Conservation (phyloP, 2,888 invertebrate genomes). For the Amphipoea lucens region DNA sequence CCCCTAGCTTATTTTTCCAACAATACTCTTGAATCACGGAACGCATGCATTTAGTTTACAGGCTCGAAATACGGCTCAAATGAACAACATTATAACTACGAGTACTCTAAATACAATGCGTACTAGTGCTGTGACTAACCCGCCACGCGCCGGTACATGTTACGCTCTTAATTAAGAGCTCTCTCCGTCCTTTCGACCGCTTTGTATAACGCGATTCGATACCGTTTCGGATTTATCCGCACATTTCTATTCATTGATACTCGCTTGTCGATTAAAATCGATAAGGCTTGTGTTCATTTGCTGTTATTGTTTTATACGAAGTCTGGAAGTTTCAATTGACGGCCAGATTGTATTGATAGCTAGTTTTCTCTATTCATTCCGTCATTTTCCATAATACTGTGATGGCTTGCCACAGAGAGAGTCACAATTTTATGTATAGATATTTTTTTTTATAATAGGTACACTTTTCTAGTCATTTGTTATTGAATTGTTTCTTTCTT, state of each 20-base stretch:
- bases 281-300: slow-evolving; percentile 37
- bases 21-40: slow-evolving; percentile 12
- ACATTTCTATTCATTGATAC: slow-evolving; percentile 53
- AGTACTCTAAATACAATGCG: slow-evolving; percentile 46
- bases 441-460: neutral
- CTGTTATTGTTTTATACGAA: slow-evolving; percentile 28
- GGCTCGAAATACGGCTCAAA: slow-evolving; percentile 19
- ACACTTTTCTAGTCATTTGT: neutral
- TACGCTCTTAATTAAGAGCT: slow-evolving; percentile 79
- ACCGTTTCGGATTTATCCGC: slow-evolving; percentile 45
- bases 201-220: slow-evolving; percentile 61
- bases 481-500: neutral
- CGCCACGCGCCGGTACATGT: slow-evolving; percentile 79
- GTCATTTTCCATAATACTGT: neutral
- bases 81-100: slow-evolving; percentile 17
- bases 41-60: slow-evolving; percentile 15
- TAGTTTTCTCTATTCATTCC: neutral
- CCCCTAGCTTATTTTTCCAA: slow-evolving; percentile 9
- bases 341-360: neutral
- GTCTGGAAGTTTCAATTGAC: neutral
- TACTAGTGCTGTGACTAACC: slow-evolving; percentile 71
- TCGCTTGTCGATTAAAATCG: slow-evolving; percentile 34
- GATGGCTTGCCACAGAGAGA: neutral
- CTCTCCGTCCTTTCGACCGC: slow-evolving; percentile 67
- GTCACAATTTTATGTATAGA: neutral